Evolutionary conservation across 1,140 invertebrate species (phyloP).

Genomic region (Druon quercuslanigerum): DNA sequence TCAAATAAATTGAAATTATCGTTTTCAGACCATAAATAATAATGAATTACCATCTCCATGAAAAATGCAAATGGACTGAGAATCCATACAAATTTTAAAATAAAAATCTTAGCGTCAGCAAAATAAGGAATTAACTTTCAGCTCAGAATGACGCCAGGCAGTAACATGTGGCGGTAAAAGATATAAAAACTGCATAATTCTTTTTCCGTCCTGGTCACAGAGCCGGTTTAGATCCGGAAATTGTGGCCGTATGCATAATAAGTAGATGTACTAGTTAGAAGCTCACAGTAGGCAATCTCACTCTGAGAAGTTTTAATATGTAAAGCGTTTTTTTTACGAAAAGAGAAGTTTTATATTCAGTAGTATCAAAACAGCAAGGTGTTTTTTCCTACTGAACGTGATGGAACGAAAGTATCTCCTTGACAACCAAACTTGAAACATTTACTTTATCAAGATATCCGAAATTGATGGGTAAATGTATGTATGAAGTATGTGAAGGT

Average conservation of each 20-base stretch:
- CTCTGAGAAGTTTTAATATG: background rate
- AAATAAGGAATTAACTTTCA: background rate
- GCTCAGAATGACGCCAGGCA: background rate
- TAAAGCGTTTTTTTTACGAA: background rate
- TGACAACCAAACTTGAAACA: no score
- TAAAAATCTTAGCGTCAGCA: background rate
- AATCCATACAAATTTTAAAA: background rate
- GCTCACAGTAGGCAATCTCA: background rate
- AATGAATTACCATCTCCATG: no score
- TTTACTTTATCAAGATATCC: no score
- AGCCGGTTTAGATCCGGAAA: background rate
- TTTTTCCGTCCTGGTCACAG: background rate
- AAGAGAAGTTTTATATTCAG: background rate
- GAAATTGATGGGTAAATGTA: no score
- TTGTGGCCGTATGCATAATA: conserved; percentile 14
- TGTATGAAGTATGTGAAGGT: no score
- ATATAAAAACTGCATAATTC: background rate
- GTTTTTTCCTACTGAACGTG: background rate
- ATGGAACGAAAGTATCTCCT: background rate
- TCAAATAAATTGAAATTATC: no score
- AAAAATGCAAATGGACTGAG: no score
- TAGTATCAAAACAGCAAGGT: background rate
- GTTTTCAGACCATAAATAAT: no score
- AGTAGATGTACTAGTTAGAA: conserved; percentile 8
- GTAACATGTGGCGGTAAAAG: background rate